Evolutionary conservation across 2,113 vertebrate species (phyloP).

Genomic region (Vicugna pacos): DNA sequence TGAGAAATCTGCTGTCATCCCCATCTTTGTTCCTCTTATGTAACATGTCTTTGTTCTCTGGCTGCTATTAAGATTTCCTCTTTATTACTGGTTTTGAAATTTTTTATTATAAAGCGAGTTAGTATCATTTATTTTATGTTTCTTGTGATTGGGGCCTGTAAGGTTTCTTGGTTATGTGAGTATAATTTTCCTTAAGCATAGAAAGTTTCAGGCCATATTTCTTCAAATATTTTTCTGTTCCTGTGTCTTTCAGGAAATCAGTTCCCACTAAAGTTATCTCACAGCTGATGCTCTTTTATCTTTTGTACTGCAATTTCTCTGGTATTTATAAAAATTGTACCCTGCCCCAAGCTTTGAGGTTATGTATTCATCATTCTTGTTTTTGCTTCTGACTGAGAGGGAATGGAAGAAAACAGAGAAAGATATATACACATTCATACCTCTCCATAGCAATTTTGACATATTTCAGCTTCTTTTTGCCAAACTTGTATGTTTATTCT

Average conservation of each 20-base stretch:
- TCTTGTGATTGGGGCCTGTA: background rate
- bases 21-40: background rate
- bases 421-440: background rate
- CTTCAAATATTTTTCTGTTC: background rate
- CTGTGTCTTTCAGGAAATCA: background rate
- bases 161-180: background rate
- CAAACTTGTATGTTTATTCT: background rate
- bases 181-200: background rate
- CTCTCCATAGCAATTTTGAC: background rate
- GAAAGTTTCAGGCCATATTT: background rate
- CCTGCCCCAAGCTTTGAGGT: background rate
- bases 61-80: background rate
- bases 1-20: background rate
- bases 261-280: background rate
- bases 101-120: background rate
- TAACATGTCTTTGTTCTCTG: background rate
- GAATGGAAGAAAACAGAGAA: background rate
- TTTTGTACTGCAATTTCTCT: background rate
- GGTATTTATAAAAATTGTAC: background rate
- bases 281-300: background rate
- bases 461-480: background rate
- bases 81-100: background rate
- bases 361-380: background rate
- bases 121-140: background rate
- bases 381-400: background rate